Base-by-base conservation (phyloP, 2,888 invertebrate genomes). In the Epirrhoe tristata region DNA sequence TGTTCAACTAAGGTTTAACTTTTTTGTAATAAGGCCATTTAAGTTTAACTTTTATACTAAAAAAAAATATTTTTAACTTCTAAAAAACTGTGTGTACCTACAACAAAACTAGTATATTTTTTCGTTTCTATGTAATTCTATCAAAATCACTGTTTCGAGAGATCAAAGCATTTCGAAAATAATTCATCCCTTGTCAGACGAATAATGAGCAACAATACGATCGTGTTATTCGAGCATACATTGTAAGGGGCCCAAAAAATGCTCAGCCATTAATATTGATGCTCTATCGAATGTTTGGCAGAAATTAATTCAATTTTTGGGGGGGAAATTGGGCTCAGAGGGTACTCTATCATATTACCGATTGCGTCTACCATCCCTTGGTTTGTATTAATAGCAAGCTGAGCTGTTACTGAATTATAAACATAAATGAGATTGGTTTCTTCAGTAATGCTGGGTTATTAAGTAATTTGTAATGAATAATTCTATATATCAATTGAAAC, bases 291-390 rank as follows among this genome's bases (percentile, higher is more conserved):
- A 86, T 89, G 88, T 88, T 89, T 88, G 81, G 80, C 78, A 82
- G 77, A 88, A 88, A 90, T 88, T 89, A 89, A 90, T 90, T 88
- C 86, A 88, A 88, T 90, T 89, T 89, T 88, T 87, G 80, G 77
- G 81, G n/a, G 85, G 83, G 81, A 85, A 88, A 87, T 83, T 76
- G 75, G 78, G 82, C 77, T 71, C 77, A 79, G 76, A 78, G 70
- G 77, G 78, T 77, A 76, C 82, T 86, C 88, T 91, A 91, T 91
- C 89, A 88, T 85, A 89, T 91, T 90, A 91, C 89, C 78, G 87
- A 88, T 88, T 89, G 83, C 86, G 83, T 83, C 85, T 88, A 86
- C 69, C 24, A 73, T 73, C 74, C 77, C 81, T 83, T 82, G 81
- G 80, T 80, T 84, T 81, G 78, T 86, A 88, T 88, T 90, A 90